Percentiles rank a stretch among this genome's conserved stretches.
phyloP scores from a whole-genome alignment of 2,888 invertebrate genomes.

The Drosophila peninsularis region DNA sequence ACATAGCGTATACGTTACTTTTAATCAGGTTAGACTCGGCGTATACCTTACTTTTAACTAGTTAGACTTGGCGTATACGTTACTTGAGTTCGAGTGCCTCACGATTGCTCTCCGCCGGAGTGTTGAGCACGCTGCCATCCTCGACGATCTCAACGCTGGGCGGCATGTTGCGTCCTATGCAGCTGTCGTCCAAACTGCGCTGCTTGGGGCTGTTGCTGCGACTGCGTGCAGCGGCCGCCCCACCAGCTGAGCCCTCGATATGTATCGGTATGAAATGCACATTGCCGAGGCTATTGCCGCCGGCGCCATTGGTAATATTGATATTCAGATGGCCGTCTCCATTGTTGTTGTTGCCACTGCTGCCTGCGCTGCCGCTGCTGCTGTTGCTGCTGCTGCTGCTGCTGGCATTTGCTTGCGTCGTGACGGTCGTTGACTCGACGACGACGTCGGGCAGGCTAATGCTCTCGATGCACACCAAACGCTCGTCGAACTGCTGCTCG shows the following conservation, averaged over 20 bases:
- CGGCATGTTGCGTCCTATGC: slow-evolving; percentile 66
- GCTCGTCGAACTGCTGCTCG: slow-evolving; percentile 69
- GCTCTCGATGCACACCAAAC: slow-evolving; percentile 84
- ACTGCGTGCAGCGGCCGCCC: slow-evolving; percentile 47
- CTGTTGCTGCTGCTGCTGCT: slow-evolving; percentile 29
- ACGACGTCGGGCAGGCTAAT: slow-evolving; percentile 85
- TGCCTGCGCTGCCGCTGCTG: slow-evolving; percentile 28
- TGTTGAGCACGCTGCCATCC: slow-evolving; percentile 68
- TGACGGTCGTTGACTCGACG: slow-evolving; percentile 83
- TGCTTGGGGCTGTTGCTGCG: slow-evolving; percentile 71
- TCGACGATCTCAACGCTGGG: slow-evolving; percentile 80
- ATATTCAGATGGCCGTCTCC: slow-evolving; percentile 82
- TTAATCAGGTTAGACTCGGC: too few relatives aligned
- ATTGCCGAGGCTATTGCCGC: slow-evolving; percentile 81
- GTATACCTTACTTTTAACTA: too few relatives aligned
- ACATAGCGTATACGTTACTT: slow-evolving; percentile 60
- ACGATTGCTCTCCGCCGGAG: slow-evolving; percentile 23
- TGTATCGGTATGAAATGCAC: slow-evolving; percentile 83
- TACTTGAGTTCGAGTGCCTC: slow-evolving; percentile 67
- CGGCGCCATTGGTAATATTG: slow-evolving; percentile 80
- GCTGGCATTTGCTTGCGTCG: slow-evolving; percentile 35
- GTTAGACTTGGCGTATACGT: slow-evolving; percentile 37
- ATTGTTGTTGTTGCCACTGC: background rate
- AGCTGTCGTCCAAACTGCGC: slow-evolving; percentile 81
- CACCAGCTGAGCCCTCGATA: slow-evolving; percentile 67